phyloP scores from a whole-genome alignment of 1,140 invertebrate genomes.

The Hypothenemus hampei region DNA sequence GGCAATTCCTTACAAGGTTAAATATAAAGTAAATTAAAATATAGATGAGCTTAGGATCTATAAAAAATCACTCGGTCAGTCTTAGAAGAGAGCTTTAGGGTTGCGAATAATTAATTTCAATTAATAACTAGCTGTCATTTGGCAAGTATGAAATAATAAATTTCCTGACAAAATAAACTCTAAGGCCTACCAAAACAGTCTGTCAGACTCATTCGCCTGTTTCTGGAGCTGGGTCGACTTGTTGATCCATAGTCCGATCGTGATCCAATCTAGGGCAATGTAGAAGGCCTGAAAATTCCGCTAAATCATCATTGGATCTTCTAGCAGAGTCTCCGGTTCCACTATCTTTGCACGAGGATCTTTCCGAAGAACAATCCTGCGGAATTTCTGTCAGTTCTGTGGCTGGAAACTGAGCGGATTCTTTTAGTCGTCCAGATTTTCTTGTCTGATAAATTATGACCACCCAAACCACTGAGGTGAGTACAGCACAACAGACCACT shows the following conservation, averaged over 20 bases:
- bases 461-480: slow-evolving; percentile 87
- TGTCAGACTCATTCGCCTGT: not conserved
- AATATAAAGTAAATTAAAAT: no score
- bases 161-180: no score
- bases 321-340: slow-evolving; percentile 64
- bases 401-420: slow-evolving; percentile 3
- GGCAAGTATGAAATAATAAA: no score
- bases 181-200: slow-evolving; percentile 19
- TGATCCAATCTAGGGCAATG: slow-evolving; percentile 40
- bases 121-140: no score
- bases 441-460: slow-evolving; percentile 85
- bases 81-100: no score
- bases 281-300: slow-evolving; percentile 35
- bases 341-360: slow-evolving; percentile 61
- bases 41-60: no score
- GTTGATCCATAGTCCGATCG: slow-evolving; percentile 32
- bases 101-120: no score
- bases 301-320: slow-evolving; percentile 50
- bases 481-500: slow-evolving; percentile 83
- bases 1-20: no score
- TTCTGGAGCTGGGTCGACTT: slow-evolving; percentile 4
- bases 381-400: slow-evolving; percentile 27
- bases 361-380: slow-evolving; percentile 45
- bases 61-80: no score
- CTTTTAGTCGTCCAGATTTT: slow-evolving; percentile 46